phyloP scores from a whole-genome alignment of 2,797 vertebrate genomes.

The Petrocephalus schoutedeni region DNA sequence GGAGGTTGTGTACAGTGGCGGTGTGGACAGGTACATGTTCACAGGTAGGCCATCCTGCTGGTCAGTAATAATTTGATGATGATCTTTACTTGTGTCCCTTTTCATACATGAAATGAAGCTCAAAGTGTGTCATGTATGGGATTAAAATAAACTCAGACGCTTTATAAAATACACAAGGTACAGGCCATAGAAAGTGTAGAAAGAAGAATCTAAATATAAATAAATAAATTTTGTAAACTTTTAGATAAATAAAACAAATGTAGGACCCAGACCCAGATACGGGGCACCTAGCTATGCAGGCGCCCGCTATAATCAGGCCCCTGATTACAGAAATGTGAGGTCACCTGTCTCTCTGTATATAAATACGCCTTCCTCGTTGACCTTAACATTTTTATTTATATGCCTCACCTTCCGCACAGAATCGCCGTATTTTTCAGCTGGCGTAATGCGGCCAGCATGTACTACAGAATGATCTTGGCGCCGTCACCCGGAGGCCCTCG shows the following conservation, averaged over 20 bases:
- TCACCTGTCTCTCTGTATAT: background rate
- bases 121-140: background rate
- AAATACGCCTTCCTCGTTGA: background rate
- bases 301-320: background rate
- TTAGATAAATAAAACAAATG: background rate
- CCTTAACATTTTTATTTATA: background rate
- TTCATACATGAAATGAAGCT: background rate
- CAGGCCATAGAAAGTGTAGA: background rate
- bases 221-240: background rate
- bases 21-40: conserved; percentile 57
- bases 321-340: background rate
- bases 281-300: background rate
- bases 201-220: background rate
- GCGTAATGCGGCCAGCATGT: background rate
- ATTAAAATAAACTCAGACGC: background rate
- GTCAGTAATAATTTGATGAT: background rate
- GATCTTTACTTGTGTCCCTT: background rate
- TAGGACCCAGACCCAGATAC: background rate
- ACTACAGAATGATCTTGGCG: conserved; percentile 7
- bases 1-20: conserved; percentile 67
- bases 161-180: background rate
- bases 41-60: conserved; percentile 63
- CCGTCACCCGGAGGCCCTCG: background rate
- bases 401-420: background rate
- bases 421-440: background rate